phyloP scores from a whole-genome alignment of 2,113 vertebrate species.

The Rissa tridactyla region DNA sequence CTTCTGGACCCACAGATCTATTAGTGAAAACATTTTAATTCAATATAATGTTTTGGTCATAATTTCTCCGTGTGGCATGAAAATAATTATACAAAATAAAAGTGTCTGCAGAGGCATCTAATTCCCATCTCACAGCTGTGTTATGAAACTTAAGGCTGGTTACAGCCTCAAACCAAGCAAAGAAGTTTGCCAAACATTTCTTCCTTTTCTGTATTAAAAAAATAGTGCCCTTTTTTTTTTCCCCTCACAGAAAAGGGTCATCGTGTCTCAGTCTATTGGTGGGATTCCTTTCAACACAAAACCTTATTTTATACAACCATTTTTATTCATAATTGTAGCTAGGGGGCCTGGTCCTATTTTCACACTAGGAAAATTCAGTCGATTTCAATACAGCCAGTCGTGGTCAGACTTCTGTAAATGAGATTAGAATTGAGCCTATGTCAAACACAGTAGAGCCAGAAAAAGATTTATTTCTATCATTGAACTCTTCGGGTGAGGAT shows the following conservation, averaged over 20 bases:
- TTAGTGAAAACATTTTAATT: background rate
- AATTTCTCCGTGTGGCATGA: background rate
- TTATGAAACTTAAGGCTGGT: background rate
- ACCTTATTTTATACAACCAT: background rate
- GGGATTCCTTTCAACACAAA: background rate
- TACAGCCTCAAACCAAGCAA: background rate
- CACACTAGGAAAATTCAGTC: slow-evolving; percentile 11
- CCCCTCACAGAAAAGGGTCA: background rate
- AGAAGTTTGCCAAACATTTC: background rate
- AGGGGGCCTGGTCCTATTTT: background rate
- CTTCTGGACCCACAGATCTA: background rate
- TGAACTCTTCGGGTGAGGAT: background rate
- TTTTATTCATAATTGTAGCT: slow-evolving; percentile 19
- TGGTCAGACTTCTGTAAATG: slow-evolving; percentile 41
- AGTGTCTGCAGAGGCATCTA: background rate
- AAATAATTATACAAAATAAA: background rate
- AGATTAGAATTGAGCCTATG: slow-evolving; percentile 58
- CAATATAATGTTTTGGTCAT: background rate
- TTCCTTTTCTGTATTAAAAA: background rate
- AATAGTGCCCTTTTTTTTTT: background rate
- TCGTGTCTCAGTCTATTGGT: background rate
- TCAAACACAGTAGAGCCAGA: slow-evolving; percentile 29
- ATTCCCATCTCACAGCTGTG: background rate
- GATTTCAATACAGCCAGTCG: background rate
- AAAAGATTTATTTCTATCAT: slow-evolving; percentile 45